Base-by-base conservation (phyloP, 2,797 vertebrate genomes). In the Rhyacichthys aspro region DNA sequence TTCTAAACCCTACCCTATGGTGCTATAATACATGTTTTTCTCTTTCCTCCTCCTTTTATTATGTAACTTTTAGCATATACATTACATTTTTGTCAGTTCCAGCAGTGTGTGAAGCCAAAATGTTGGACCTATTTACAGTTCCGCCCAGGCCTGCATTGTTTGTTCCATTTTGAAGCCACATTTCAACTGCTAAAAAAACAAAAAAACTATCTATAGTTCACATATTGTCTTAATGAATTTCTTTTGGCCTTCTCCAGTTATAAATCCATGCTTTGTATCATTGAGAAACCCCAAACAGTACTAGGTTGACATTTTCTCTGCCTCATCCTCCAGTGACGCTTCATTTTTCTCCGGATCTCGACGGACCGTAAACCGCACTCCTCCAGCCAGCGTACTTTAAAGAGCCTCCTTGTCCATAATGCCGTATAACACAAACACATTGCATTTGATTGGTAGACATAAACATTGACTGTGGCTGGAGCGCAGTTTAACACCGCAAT, bases 371-470 rank as follows among this genome's bases (percentile, higher is more conserved):
- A 87, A 90, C 70, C 18, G 10, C 73, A 61, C 59, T 83, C 58
- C 63, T 47, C 36, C 67, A 52, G 66, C 63, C 64, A 63, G 69
- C 56, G 68, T 70, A 72, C 84, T 88, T 82, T 77, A 87, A 81
- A 81, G 76, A 81, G 82, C 59, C 81, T 70, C 70, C 76, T 59
- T 81, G 82, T 86, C 84, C 81, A 90, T 91, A 84, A 92, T 91
- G 80, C 81, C 87, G 84, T 86, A 87, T 91, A 89, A 92, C 84
- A 90, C 83, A 87, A 89, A 88, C 88, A 88, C 89, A 89, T 90
- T 89, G 89, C 76, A 52, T 90, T 89, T 92, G 89, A 92, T 90
- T 87, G 88, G 78, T 82, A 67, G 88, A 90, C 88, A 89, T 92
- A 93, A 93, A 93, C 87, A 89, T 91, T 89, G 78, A 92, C 84